Percentiles rank a stretch among this genome's conserved stretches.
phyloP scores from a whole-genome alignment of 2,113 vertebrate species.

The Anthoscopus minutus region DNA sequence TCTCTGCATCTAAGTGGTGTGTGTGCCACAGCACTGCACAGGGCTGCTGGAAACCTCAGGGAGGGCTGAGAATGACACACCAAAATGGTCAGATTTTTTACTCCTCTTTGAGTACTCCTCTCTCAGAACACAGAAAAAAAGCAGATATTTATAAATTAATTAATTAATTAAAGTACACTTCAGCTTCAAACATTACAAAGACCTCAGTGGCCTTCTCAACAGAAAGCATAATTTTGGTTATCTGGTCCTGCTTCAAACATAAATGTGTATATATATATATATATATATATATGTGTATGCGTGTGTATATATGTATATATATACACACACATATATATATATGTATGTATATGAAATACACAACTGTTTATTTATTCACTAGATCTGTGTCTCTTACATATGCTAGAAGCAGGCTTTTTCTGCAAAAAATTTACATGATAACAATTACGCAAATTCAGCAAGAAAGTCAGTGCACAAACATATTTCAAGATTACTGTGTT shows the following conservation, averaged over 20 bases:
- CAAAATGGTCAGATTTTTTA: background rate
- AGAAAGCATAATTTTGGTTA: background rate
- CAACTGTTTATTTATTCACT: background rate
- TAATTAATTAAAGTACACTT: background rate
- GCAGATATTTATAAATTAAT: background rate
- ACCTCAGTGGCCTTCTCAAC: background rate
- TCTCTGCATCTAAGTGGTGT: accelerated
- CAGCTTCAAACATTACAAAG: background rate
- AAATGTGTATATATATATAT: accelerated
- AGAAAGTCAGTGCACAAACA: background rate
- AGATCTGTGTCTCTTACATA: background rate
- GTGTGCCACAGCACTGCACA: background rate
- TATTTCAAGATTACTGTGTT: background rate
- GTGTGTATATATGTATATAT: too few relatives aligned
- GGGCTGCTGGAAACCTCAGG: background rate
- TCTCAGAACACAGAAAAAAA: background rate
- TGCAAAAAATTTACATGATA: background rate
- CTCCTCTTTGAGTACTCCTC: background rate
- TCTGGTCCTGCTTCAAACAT: background rate
- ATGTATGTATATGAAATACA: background rate
- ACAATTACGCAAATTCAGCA: background rate
- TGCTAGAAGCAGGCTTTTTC: background rate
- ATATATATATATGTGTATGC: too few relatives aligned
- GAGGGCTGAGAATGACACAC: background rate
- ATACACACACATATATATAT: too few relatives aligned